Percentiles rank a stretch among this genome's conserved stretches.
Evolutionary conservation across 2,797 vertebrate genomes (phyloP).

Genomic region (Dipus sagitta): DNA sequence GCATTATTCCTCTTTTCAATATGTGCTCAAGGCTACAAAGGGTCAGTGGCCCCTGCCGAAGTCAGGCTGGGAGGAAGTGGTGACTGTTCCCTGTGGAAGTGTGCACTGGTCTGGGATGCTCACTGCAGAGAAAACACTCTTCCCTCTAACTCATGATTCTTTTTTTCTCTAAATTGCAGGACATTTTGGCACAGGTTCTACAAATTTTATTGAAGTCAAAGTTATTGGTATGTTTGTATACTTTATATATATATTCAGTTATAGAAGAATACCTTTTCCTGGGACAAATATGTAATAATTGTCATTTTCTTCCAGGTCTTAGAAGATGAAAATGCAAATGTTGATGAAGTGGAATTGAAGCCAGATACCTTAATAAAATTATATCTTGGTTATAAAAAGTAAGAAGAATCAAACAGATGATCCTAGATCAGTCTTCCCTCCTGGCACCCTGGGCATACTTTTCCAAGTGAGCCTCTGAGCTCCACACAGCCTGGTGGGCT

Average conservation of each 20-base stretch:
- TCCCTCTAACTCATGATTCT: neutral
- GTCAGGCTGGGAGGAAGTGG: too few species aligned
- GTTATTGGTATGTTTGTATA: conserved; percentile 92
- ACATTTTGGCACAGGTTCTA: conserved; percentile 98
- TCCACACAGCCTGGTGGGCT: too few species aligned
- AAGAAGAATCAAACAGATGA: conserved; percentile 81
- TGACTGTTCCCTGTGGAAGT: neutral
- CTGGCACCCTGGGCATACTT: neutral
- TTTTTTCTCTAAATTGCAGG: conserved; percentile 88
- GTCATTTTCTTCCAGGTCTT: conserved; percentile 91
- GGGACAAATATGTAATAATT: neutral
- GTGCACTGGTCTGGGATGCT: neutral
- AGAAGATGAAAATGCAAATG: conserved; percentile 99
- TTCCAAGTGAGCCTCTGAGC: neutral
- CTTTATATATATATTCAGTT: neutral
- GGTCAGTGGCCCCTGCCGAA: neutral
- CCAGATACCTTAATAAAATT: conserved; percentile 98
- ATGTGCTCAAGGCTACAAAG: neutral
- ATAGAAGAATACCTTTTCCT: neutral
- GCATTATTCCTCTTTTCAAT: too few species aligned
- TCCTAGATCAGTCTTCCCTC: neutral
- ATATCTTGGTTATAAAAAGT: conserved; percentile 99
- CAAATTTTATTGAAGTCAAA: conserved; percentile 99
- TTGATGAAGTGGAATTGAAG: conserved; percentile 98
- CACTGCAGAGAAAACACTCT: neutral